phyloP scores from a whole-genome alignment of 2,888 invertebrate genomes.

The Habrosyne pyritoides region DNA sequence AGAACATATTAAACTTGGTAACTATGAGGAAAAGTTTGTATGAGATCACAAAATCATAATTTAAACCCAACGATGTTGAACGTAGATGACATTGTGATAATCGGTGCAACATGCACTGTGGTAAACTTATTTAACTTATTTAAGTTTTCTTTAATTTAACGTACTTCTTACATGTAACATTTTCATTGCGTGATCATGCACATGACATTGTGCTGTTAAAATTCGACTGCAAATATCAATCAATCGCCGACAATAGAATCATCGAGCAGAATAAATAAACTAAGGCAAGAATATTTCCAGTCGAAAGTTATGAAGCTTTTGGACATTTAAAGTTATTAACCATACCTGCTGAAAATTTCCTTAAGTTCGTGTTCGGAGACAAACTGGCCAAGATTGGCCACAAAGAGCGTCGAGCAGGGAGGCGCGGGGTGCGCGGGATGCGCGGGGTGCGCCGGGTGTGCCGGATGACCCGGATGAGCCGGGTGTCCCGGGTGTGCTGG shows the following conservation, averaged over 20 bases:
- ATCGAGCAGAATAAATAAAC: not conserved
- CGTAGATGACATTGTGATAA: conserved; percentile 67
- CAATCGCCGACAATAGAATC: conserved; percentile 3
- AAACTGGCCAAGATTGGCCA: conserved; percentile 98
- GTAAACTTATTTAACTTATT: conserved; percentile 53
- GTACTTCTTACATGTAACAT: conserved; percentile 18
- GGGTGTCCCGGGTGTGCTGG: conserved; percentile 81
- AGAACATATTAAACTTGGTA: not conserved
- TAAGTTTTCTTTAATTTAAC: conserved; percentile 30
- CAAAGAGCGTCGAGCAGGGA: conserved; percentile 98
- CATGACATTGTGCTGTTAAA: conserved; percentile 45
- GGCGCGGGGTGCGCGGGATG: conserved; percentile 87
- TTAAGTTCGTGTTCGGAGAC: conserved; percentile 99
- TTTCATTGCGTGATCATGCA: conserved; percentile 60
- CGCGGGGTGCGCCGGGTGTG: conserved; percentile 86
- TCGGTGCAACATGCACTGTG: conserved; percentile 80
- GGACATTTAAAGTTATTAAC: not conserved
- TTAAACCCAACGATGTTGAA: conserved; percentile 56
- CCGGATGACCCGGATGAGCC: too few species aligned
- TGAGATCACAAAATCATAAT: conserved; percentile 52
- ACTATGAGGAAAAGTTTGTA: conserved; percentile 47
- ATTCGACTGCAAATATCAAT: conserved; percentile 54
- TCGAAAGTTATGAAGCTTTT: conserved; percentile 38
- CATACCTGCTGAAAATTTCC: conserved; percentile 98
- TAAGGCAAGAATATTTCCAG: conserved; percentile 33